A percentile compares a stretch with the other conserved stretches of the same genome.
Evolutionary conservation across 2,113 vertebrate genomes (phyloP).

Genomic region (Cricetomys ansorgei): DNA sequence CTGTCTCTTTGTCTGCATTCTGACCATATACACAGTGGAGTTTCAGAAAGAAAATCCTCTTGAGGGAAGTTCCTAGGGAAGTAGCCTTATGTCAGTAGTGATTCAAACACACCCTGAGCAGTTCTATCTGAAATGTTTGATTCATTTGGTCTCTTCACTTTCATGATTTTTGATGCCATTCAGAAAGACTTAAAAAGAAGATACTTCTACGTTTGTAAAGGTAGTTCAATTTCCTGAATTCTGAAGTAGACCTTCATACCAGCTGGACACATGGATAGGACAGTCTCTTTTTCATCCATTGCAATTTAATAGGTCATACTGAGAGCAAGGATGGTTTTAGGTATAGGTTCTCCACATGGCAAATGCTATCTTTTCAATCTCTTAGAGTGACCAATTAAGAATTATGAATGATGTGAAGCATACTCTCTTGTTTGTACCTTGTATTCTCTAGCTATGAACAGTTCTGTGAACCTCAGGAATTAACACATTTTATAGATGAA

Average conservation of each 20-base stretch:
- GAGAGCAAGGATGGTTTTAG: neutral
- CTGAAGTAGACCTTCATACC: neutral
- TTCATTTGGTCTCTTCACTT: neutral
- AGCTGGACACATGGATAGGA: neutral
- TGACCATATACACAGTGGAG: neutral
- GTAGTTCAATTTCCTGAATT: neutral
- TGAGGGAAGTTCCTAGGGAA: neutral
- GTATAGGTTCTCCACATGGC: neutral
- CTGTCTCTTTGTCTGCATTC: neutral
- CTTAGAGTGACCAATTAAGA: neutral
- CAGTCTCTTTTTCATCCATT: neutral
- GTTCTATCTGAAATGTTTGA: neutral
- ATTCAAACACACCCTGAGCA: neutral
- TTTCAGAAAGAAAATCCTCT: slow-evolving; percentile 30
- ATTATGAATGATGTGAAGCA: neutral
- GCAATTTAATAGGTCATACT: neutral
- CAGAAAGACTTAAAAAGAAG: neutral
- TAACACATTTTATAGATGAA: neutral
- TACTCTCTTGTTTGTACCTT: neutral
- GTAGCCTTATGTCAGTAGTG: neutral
- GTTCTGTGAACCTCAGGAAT: neutral
- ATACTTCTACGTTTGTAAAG: neutral
- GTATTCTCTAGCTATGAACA: neutral
- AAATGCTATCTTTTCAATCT: neutral
- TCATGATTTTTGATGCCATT: neutral